A percentile compares a stretch with the other conserved stretches of the same genome.
Evolutionary conservation across 2,113 vertebrate species (phyloP).

Genomic region (Phycodurus eques): DNA sequence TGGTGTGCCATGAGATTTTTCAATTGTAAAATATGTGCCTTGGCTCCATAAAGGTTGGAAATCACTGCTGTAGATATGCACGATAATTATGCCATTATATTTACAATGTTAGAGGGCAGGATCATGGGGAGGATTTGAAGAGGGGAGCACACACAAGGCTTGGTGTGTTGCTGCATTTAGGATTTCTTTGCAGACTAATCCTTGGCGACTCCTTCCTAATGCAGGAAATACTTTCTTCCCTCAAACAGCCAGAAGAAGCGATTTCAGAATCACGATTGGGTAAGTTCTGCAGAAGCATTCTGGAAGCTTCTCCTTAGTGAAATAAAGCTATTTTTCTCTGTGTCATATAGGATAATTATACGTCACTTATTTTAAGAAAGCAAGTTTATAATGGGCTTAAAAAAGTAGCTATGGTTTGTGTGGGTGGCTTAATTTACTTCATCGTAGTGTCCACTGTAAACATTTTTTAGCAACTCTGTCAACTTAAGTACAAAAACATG

Average conservation of each 20-base stretch:
- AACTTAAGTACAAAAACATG: slow-evolving; percentile 32
- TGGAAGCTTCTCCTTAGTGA: background rate
- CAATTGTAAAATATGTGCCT: too few relatives aligned
- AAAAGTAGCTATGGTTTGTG: slow-evolving; percentile 40
- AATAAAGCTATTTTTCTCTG: slow-evolving; percentile 6
- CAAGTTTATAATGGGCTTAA: slow-evolving; percentile 21
- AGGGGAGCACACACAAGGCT: slow-evolving; percentile 37
- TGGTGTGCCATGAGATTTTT: too few relatives aligned
- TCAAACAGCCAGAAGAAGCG: slow-evolving; percentile 37
- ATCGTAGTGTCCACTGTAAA: slow-evolving; percentile 22
- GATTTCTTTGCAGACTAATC: slow-evolving; percentile 53
- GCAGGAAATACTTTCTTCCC: slow-evolving; percentile 57
- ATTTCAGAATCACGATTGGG: slow-evolving; percentile 12
- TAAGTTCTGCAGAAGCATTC: background rate
- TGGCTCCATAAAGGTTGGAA: too few relatives aligned
- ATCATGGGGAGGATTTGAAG: slow-evolving; percentile 14
- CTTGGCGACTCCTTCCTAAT: slow-evolving; percentile 48
- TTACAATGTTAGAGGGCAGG: slow-evolving; percentile 38
- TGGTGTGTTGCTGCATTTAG: slow-evolving; percentile 49
- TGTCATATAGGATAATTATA: background rate
- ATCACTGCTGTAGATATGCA: slow-evolving; percentile 46
- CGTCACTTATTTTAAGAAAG: slow-evolving; percentile 24
- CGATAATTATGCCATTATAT: slow-evolving; percentile 64
- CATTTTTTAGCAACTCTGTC: slow-evolving; percentile 26
- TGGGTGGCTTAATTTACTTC: slow-evolving; percentile 13